These are phyloP conservation scores for Enteromius anoplus DNA, from an alignment of 2,797 vertebrate species.

Conservation along the genomic window DNA sequence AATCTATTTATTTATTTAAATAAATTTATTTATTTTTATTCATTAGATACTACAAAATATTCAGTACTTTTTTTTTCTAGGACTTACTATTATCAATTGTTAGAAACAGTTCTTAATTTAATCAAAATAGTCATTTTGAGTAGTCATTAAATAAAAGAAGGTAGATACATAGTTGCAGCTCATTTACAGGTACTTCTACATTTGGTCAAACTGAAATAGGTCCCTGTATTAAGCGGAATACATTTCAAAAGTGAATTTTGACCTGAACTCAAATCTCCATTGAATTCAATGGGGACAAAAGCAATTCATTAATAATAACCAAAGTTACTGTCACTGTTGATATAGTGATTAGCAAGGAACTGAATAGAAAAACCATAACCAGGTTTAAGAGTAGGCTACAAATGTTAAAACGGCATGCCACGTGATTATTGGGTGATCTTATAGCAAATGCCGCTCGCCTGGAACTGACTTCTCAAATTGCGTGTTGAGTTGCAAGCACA, in stretches of 20 bases:
- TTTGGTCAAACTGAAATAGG: neutral
- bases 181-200: neutral
- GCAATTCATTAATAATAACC: neutral
- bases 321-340: neutral
- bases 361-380: neutral
- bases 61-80: neutral
- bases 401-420: constrained; percentile 12
- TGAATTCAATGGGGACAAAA: neutral
- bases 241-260: neutral
- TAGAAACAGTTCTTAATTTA: neutral
- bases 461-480: constrained; percentile 72
- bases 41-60: neutral
- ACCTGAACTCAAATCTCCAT: neutral
- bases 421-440: neutral
- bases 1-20: too few relatives aligned
- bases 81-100: neutral
- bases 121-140: neutral
- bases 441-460: neutral
- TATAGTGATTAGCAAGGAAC: neutral
- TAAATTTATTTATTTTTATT: neutral
- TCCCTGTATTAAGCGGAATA: neutral
- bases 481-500: constrained; percentile 62
- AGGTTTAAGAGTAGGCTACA: neutral
- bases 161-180: neutral
- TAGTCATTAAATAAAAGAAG: neutral